Base-by-base conservation (phyloP, 2,113 vertebrate genomes). In the Apteryx owenii region DNA sequence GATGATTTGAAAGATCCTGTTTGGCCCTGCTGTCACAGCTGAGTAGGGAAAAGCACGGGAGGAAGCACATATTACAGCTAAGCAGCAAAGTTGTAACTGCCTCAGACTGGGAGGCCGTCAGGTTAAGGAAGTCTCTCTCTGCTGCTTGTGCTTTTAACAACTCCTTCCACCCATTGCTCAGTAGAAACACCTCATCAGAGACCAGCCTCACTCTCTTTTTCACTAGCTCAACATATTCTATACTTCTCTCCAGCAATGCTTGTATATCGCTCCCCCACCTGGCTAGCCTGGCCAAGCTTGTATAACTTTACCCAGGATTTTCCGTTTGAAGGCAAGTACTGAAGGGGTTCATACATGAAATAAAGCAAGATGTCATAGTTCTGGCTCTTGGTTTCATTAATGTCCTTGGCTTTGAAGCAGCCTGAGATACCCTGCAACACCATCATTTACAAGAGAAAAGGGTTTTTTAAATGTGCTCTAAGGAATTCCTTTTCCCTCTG, bases 1-100 rank as follows among this genome's bases (percentile, higher is more conserved):
- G 62, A 80, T 50, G n/a, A 65, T 44, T 65, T 54, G n/a, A 44
- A 75, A 87, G 31, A 51, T 23, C 9, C 3, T 83, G 40, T 58
- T 88, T 73, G 46, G 16, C 26, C 9, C 8, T 11, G 9, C 7
- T 58, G 17, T 78, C 64, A 73, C 16, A 11, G 10, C 19, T 71
- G 36, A 72, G 15, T 10, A 86, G 71, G 46, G 10, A 62, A 93
- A 75, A 81, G 9, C 29, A 46, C 11, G 1, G 23, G 6, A 83
- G 21, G 12, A 93, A 76, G 60, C 19, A 31, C 1, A 0, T 6
- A 56, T 3, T 8, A 48, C 25, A n/a, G 3, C 23, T 7, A 4
- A 9, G 31, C 53, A 50, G 58, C 50, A 22, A 36, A 51, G 66
- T 56, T 76, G 71, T 33, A 85, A 58, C n/a, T 5, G 73, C n/a